phyloP scores from a whole-genome alignment of 2,888 invertebrate species.

The Polydesmus complanatus region DNA sequence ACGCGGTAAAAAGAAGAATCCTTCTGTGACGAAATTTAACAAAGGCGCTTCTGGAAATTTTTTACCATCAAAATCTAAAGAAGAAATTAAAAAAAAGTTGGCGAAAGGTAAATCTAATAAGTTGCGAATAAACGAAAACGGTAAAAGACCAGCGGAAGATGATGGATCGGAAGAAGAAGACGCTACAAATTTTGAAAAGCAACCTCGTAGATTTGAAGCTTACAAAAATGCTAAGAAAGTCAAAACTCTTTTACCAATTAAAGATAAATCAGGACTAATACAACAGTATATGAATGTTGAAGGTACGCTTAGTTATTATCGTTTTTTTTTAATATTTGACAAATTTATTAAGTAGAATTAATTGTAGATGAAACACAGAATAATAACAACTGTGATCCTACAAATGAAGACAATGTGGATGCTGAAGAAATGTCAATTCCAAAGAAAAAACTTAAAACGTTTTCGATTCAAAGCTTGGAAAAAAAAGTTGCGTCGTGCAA shows the following conservation, averaged over 20 bases:
- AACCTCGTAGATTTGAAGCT: background rate
- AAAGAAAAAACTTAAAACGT: background rate
- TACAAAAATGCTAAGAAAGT: background rate
- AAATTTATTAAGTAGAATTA: background rate
- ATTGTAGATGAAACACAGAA: background rate
- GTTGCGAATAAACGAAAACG: background rate
- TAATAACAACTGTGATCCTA: too few relatives aligned
- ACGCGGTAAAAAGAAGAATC: background rate
- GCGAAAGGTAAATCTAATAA: background rate
- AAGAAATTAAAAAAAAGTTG: background rate
- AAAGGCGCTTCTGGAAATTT: background rate
- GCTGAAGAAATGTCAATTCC: background rate
- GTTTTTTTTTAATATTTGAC: background rate
- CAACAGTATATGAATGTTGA: background rate
- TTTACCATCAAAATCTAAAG: background rate
- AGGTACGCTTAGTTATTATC: background rate
- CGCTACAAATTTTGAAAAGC: background rate
- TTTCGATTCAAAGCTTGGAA: background rate
- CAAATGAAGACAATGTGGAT: background rate
- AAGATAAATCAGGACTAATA: background rate
- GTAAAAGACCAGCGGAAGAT: background rate
- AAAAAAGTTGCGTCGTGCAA: background rate
- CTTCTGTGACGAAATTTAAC: background rate
- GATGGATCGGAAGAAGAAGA: background rate
- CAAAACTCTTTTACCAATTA: background rate